Evolutionary conservation across 2,113 vertebrate genomes (phyloP).

Genomic region (Myrmophylax atrothorax): DNA sequence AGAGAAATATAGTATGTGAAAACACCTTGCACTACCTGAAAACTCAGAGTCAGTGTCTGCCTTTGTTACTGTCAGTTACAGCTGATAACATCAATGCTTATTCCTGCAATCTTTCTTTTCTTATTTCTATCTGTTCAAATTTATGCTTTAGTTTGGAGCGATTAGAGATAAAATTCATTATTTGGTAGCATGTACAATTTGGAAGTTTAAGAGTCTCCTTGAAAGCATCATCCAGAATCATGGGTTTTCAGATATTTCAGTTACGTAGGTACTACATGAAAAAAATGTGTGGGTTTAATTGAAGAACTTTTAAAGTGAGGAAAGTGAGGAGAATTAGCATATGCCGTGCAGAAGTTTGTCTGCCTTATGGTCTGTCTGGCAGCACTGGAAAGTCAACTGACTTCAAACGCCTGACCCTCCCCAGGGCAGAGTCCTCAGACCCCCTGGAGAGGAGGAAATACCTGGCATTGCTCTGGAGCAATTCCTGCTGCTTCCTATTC

Average conservation of each 20-base stretch:
- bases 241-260: neutral
- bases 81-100: neutral
- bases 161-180: neutral
- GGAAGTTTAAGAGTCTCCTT: neutral
- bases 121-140: conserved; percentile 14
- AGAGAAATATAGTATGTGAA: neutral
- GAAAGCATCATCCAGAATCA: neutral
- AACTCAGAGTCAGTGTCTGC: neutral
- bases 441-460: neutral
- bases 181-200: conserved; percentile 1
- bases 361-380: neutral
- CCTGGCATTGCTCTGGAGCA: neutral
- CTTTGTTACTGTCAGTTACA: neutral
- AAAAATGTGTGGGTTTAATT: conserved; percentile 30
- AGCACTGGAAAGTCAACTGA: neutral
- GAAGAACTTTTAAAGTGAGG: conserved; percentile 47
- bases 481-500: neutral
- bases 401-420: conserved; percentile 17
- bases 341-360: conserved; percentile 15
- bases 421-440: neutral
- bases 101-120: neutral
- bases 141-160: neutral
- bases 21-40: neutral
- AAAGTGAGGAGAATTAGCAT: conserved; percentile 36
- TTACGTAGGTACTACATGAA: neutral